Conservation (phyloP, 2,888 invertebrate species). For the Phasia obesa region DNA sequence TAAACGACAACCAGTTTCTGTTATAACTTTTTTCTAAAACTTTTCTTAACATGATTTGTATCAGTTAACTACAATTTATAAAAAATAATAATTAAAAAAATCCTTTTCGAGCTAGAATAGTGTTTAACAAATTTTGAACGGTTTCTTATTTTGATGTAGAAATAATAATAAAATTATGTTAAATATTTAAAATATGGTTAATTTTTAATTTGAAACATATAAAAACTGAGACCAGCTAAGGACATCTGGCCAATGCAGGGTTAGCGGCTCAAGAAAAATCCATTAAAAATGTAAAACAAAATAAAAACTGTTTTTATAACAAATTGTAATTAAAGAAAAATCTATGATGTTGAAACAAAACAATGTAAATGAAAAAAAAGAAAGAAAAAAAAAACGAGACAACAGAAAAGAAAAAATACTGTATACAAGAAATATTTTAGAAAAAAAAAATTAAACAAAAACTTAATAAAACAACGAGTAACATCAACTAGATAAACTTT, state of each 20-base stretch:
- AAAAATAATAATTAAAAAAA: too few species aligned
- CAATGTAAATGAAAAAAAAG: not conserved
- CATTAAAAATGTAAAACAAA: constrained; percentile 45
- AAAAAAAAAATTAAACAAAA: constrained; percentile 25
- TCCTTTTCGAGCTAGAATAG: too few species aligned
- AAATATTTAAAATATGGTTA: too few species aligned
- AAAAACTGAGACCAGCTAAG: too few species aligned
- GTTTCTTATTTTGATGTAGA: too few species aligned
- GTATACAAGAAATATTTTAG: constrained; percentile 20
- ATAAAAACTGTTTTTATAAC: constrained; percentile 33
- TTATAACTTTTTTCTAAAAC: too few species aligned
- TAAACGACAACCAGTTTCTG: too few species aligned
- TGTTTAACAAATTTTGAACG: too few species aligned
- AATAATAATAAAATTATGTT: too few species aligned
- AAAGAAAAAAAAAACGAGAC: constrained; percentile 7
- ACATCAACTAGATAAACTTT: constrained; percentile 39
- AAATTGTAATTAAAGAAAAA: constrained; percentile 59
- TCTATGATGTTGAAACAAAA: constrained; percentile 42
- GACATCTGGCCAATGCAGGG: not conserved
- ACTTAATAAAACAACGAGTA: constrained; percentile 33
- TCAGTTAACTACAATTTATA: too few species aligned
- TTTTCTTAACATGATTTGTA: too few species aligned
- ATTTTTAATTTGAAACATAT: too few species aligned
- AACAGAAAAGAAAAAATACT: constrained; percentile 17
- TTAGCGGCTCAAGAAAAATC: constrained; percentile 29